These are phyloP conservation scores for Cinara cedri DNA, from an alignment of 2,888 invertebrate species.

Conservation along the genomic window DNA sequence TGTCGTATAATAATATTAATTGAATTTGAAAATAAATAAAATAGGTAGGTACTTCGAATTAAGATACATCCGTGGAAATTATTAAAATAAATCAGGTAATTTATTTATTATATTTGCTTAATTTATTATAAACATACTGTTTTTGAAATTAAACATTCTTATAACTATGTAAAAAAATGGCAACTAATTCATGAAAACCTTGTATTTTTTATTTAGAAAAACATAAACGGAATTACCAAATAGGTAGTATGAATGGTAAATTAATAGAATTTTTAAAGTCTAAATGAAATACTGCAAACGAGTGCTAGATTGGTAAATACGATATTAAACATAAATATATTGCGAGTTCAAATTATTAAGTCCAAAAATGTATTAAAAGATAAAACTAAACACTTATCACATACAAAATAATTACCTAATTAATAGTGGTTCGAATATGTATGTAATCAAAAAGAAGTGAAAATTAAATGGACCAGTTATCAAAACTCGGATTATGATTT, in stretches of 20 bases:
- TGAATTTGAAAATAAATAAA: too few species aligned
- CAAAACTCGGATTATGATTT: conserved; percentile 67
- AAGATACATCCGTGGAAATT: too few species aligned
- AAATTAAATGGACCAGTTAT: conserved; percentile 85
- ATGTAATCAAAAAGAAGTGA: conserved; percentile 83
- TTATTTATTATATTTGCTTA: background rate
- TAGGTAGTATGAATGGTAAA: conserved; percentile 71
- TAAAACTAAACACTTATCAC: conserved; percentile 60
- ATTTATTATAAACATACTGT: background rate
- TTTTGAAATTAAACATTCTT: conserved; percentile 36
- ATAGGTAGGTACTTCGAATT: too few species aligned
- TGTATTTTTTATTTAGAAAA: conserved; percentile 67
- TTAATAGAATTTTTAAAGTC: conserved; percentile 71
- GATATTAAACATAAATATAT: conserved; percentile 58
- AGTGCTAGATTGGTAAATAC: conserved; percentile 43
- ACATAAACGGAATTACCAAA: conserved; percentile 74
- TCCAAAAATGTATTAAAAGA: conserved; percentile 61
- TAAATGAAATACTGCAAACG: conserved; percentile 64
- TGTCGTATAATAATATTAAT: too few species aligned
- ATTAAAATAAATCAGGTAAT: conserved; percentile 36
- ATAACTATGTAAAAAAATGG: conserved; percentile 51
- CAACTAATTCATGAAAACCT: conserved; percentile 61
- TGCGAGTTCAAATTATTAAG: conserved; percentile 60
- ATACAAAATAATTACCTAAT: conserved; percentile 65
- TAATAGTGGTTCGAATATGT: conserved; percentile 83